Conservation (phyloP, 1,140 invertebrate species). For the Babylonia areolata region DNA sequence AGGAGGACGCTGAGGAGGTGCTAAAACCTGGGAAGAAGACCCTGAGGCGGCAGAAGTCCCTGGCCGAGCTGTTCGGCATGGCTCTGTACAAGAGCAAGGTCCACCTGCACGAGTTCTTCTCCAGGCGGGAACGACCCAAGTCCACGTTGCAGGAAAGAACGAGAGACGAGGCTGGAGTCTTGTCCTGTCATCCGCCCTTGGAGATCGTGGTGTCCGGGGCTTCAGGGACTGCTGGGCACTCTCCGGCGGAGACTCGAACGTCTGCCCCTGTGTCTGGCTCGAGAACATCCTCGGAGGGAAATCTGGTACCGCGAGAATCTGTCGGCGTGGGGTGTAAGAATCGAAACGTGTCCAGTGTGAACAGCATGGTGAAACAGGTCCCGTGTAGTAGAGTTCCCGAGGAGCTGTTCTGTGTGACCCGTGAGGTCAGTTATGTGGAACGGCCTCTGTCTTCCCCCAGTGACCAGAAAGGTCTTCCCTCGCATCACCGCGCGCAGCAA, state of each 20-base stretch:
- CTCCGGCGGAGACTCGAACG: neutral
- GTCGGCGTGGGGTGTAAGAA: neutral
- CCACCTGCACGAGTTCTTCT: slow-evolving; percentile 41
- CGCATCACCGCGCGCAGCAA: neutral
- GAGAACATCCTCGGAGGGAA: neutral
- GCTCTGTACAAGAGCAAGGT: slow-evolving; percentile 39
- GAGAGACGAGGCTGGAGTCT: neutral
- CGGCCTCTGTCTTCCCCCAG: neutral
- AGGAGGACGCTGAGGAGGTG: neutral
- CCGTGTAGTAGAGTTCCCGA: neutral
- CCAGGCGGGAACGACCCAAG: neutral
- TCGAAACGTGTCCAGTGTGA: neutral
- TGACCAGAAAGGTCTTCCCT: neutral
- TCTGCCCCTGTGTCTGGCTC: neutral
- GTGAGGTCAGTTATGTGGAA: neutral
- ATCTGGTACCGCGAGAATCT: neutral
- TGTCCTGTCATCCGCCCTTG: neutral
- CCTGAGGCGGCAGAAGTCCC: slow-evolving; percentile 36
- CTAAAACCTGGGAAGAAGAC: neutral
- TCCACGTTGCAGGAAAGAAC: neutral
- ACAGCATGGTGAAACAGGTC: neutral
- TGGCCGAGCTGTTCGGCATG: slow-evolving; percentile 40
- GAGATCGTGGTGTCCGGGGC: neutral
- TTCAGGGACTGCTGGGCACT: neutral
- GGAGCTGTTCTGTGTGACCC: slow-evolving; percentile 6